Evolutionary conservation across 2,113 vertebrate species (phyloP).

Genomic region (Callocephalon fimbriatum): DNA sequence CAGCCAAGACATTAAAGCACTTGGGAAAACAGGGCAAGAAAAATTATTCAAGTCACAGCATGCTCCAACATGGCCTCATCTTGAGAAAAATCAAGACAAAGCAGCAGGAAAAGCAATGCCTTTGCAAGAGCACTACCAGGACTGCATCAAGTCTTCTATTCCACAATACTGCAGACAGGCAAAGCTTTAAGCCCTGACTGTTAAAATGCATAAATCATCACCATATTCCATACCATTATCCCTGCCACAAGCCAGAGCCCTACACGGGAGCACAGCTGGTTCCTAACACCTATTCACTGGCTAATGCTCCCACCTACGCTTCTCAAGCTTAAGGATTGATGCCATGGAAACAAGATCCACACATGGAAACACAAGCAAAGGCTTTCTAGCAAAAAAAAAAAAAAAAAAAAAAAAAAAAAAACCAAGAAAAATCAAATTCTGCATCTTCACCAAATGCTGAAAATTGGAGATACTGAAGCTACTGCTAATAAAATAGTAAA

Average conservation of each 20-base stretch:
- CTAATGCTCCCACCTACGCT: background rate
- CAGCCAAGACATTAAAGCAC: background rate
- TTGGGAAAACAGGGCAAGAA: background rate
- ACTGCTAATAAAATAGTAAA: background rate
- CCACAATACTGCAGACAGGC: background rate
- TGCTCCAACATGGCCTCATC: background rate
- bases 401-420: background rate
- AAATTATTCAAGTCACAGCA: background rate
- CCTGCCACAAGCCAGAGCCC: background rate
- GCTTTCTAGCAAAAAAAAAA: background rate
- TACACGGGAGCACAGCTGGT: background rate
- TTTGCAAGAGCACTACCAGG: background rate
- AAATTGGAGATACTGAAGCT: background rate
- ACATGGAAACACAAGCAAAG: background rate
- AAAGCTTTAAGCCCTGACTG: background rate
- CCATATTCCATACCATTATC: background rate
- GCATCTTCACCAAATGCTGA: background rate
- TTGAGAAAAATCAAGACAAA: background rate
- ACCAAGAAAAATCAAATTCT: background rate
- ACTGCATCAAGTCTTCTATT: background rate
- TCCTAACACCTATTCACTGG: slow-evolving; percentile 10
- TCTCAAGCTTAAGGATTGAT: background rate
- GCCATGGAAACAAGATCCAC: slow-evolving; percentile 66
- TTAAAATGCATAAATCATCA: background rate
- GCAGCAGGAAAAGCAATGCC: background rate